A percentile compares a stretch with the other conserved stretches of the same genome.
Conservation (phyloP, 2,113 vertebrate species). For the Condylura cristata region DNA sequence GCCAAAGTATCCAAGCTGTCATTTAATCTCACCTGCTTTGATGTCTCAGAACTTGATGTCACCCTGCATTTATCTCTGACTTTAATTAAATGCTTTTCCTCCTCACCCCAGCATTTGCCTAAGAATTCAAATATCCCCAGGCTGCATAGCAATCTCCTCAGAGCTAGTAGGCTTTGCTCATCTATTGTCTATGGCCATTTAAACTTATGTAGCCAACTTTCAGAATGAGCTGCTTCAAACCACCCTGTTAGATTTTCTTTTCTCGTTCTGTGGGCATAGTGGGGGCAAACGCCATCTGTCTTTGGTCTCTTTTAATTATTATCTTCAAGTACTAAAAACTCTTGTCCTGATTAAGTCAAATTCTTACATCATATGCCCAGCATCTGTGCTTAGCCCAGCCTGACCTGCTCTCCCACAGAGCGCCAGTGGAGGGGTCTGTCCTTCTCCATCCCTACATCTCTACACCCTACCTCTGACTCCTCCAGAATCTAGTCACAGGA, state of each 20-base stretch:
- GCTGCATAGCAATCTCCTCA: neutral
- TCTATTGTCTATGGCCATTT: neutral
- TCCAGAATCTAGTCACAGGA: neutral
- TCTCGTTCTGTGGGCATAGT: neutral
- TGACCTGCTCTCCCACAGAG: neutral
- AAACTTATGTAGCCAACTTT: neutral
- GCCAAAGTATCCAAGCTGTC: neutral
- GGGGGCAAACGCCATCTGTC: neutral
- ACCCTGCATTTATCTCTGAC: neutral
- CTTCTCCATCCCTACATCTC: neutral
- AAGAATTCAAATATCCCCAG: neutral
- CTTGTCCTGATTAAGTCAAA: neutral
- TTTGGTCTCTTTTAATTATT: neutral
- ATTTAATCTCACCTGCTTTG: conserved; percentile 34
- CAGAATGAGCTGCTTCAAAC: neutral
- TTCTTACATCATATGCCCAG: neutral
- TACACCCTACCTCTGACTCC: neutral
- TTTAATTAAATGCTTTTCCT: conserved; percentile 19
- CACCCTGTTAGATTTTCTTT: neutral
- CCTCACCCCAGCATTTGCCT: neutral
- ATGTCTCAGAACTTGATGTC: neutral
- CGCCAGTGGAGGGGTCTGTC: neutral
- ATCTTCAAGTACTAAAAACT: neutral
- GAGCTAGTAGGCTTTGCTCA: neutral
- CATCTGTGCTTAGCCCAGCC: neutral